These are phyloP conservation scores for Chaetops frenatus DNA, from an alignment of 2,113 vertebrate species.

Conservation along the genomic window DNA sequence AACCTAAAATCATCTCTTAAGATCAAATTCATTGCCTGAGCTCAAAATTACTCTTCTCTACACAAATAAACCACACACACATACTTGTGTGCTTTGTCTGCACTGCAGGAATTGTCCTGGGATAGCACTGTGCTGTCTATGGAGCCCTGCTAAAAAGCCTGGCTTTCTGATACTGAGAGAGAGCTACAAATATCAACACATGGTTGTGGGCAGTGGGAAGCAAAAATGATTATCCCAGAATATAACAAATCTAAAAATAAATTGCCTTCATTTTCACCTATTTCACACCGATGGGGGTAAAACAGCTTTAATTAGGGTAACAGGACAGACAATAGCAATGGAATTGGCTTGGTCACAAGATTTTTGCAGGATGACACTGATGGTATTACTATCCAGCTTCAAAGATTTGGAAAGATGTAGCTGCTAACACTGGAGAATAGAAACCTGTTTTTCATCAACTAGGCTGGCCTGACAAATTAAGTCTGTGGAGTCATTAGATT, in stretches of 20 bases:
- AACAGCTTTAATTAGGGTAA: slow-evolving; percentile 73
- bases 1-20: slow-evolving; percentile 15
- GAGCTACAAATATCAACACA: slow-evolving; percentile 15
- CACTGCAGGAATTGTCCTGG: not conserved
- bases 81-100: not conserved
- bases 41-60: not conserved
- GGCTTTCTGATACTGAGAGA: slow-evolving; percentile 5
- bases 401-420: slow-evolving; percentile 87
- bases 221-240: slow-evolving; percentile 52
- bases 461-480: slow-evolving; percentile 96
- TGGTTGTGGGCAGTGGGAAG: not conserved
- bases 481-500: slow-evolving; percentile 95
- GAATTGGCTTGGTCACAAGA: slow-evolving; percentile 79
- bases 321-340: slow-evolving; percentile 82
- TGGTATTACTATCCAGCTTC: slow-evolving; percentile 77
- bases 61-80: not conserved
- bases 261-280: slow-evolving; percentile 65
- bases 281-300: slow-evolving; percentile 52
- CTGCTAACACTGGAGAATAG: slow-evolving; percentile 85
- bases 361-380: slow-evolving; percentile 80
- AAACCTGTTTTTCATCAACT: slow-evolving; percentile 83
- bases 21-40: not conserved
- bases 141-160: slow-evolving; percentile 7
- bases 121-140: not conserved
- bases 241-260: slow-evolving; percentile 68